Conservation (phyloP, 2,113 vertebrate species). For the Mesitornis unicolor region DNA sequence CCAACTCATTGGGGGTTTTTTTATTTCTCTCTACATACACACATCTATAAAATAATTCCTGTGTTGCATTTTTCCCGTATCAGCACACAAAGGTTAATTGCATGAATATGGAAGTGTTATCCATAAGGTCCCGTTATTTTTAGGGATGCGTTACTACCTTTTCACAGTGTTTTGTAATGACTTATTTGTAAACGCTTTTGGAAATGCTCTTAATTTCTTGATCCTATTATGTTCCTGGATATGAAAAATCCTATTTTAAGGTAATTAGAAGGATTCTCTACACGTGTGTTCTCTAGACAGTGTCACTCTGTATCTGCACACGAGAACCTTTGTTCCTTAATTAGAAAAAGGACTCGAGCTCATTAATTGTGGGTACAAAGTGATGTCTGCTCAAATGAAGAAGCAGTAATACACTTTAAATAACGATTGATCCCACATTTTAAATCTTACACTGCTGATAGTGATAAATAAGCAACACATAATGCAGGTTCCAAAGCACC, state of each 20-base stretch:
- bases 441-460: background rate
- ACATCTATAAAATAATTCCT: conserved; percentile 54
- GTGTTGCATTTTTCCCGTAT: conserved; percentile 29
- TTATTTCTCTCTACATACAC: background rate
- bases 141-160: conserved; percentile 46
- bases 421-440: conserved; percentile 39
- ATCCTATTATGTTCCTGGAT: conserved; percentile 68
- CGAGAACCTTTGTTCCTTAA: conserved; percentile 75
- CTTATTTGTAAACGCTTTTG: conserved; percentile 69
- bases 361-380: conserved; percentile 72
- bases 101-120: conserved; percentile 15
- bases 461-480: conserved; percentile 26
- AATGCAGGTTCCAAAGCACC: background rate
- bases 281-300: conserved; percentile 66
- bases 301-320: conserved; percentile 57
- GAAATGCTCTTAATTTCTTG: conserved; percentile 60
- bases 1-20: conserved; percentile 15
- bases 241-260: conserved; percentile 74
- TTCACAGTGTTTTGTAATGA: conserved; percentile 61
- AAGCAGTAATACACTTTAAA: conserved; percentile 41
- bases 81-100: conserved; percentile 47
- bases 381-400: conserved; percentile 59
- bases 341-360: conserved; percentile 72
- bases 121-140: conserved; percentile 38
- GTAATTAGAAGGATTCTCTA: conserved; percentile 69